Evolutionary conservation across 2,888 invertebrate genomes (phyloP).

Genomic region (Linnaemya tessellans): DNA sequence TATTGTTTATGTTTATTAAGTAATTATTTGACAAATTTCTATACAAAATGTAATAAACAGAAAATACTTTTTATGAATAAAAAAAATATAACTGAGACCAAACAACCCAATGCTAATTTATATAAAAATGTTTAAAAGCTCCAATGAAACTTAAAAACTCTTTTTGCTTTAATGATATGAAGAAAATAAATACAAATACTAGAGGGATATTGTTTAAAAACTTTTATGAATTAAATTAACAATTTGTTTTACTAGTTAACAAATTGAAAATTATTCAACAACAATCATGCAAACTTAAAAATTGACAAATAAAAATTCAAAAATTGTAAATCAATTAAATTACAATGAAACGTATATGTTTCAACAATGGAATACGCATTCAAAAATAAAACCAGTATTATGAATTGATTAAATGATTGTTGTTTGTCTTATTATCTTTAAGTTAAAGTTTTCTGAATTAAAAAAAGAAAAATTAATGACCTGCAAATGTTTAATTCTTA

Average conservation of each 20-base stretch:
- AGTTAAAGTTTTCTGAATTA: conserved; percentile 60
- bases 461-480: conserved; percentile 70
- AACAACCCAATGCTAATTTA: background rate
- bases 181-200: background rate
- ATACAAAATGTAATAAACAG: too few relatives aligned
- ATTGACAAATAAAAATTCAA: conserved; percentile 27
- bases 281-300: conserved; percentile 67
- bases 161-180: conserved; percentile 2
- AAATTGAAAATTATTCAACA: conserved; percentile 55
- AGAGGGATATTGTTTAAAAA: conserved; percentile 14
- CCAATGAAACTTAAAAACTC: background rate
- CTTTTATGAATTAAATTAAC: background rate
- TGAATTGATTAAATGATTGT: conserved; percentile 69
- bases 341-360: conserved; percentile 51
- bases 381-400: conserved; percentile 49
- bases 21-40: too few relatives aligned
- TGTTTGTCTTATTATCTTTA: conserved; percentile 50
- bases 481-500: conserved; percentile 59
- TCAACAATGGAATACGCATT: conserved; percentile 65
- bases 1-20: too few relatives aligned
- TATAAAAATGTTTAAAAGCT: background rate
- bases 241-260: conserved; percentile 2
- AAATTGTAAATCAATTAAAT: conserved; percentile 7
- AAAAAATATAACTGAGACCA: background rate
- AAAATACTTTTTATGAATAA: too few relatives aligned